Conservation (phyloP, 2,113 vertebrate genomes). For the Cebidichthys violaceus region DNA sequence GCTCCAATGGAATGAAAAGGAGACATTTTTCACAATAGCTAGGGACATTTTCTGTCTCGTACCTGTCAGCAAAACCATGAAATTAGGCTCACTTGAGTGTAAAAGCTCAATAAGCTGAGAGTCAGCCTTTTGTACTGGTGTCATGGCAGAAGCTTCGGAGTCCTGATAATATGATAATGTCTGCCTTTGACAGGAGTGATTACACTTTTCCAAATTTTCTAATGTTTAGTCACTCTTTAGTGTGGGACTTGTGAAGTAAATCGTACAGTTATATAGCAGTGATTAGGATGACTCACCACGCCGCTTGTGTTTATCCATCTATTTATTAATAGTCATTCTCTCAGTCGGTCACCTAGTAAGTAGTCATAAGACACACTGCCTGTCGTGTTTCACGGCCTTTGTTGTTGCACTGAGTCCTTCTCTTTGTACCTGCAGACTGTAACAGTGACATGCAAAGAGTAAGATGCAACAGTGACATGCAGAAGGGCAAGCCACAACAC, state of each 20-base stretch:
- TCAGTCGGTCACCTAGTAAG: conserved; percentile 2
- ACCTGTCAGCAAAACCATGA: conserved; percentile 19
- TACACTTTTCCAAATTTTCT: conserved; percentile 1
- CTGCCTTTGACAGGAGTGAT: background rate
- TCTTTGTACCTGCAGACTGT: conserved; percentile 29
- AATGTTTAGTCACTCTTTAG: conserved; percentile 4
- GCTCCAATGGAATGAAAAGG: background rate
- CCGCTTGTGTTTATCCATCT: conserved; percentile 9
- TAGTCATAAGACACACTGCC: conserved; percentile 10
- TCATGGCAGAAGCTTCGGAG: background rate
- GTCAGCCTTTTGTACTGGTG: background rate
- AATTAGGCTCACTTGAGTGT: conserved; percentile 16
- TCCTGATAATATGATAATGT: background rate
- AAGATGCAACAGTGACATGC: conserved; percentile 31
- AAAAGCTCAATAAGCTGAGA: conserved; percentile 22
- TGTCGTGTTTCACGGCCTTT: conserved; percentile 17
- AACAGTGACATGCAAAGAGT: conserved; percentile 20
- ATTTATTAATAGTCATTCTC: conserved; percentile 5
- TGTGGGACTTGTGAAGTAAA: conserved; percentile 4
- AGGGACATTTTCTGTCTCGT: conserved; percentile 11
- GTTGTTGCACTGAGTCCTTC: background rate
- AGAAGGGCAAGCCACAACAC: conserved; percentile 58
- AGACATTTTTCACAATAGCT: background rate
- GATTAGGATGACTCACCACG: conserved; percentile 18
- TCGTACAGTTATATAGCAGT: background rate